These are phyloP conservation scores for Temnothorax unifasciatus DNA, from an alignment of 2,888 invertebrate species.

Conservation along the genomic window DNA sequence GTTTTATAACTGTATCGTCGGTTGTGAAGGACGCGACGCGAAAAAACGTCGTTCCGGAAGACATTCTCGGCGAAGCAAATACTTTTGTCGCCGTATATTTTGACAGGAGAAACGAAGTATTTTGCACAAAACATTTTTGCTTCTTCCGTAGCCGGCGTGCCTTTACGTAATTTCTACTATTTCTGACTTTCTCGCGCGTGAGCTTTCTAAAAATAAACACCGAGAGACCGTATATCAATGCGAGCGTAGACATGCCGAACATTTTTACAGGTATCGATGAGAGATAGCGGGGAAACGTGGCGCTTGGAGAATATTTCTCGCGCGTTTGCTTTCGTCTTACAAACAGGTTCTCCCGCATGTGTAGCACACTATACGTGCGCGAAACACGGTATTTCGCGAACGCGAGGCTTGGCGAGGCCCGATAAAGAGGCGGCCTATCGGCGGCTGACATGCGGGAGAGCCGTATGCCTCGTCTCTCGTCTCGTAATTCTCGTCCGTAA, in stretches of 20 bases:
- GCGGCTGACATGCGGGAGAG: conserved; percentile 40
- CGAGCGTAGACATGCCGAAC: not conserved
- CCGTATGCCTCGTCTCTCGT: conserved; percentile 58
- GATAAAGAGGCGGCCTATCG: conserved; percentile 54
- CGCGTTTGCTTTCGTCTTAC: conserved; percentile 23
- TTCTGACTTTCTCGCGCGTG: not conserved
- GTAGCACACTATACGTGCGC: not conserved
- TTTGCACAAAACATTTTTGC: not conserved
- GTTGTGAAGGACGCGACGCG: not conserved
- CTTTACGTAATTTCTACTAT: conserved; percentile 18
- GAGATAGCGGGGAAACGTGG: conserved; percentile 4
- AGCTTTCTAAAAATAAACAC: conserved; percentile 23
- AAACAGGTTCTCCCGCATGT: conserved; percentile 22
- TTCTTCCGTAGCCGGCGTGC: not conserved
- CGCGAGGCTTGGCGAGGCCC: not conserved
- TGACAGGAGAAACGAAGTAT: not conserved
- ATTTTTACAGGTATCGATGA: conserved; percentile 30
- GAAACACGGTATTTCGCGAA: conserved; percentile 35
- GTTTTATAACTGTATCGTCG: conserved; percentile 26
- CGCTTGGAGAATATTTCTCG: conserved; percentile 13
- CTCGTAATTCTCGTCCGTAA: conserved; percentile 64
- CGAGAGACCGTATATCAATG: not conserved
- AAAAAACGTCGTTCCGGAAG: not conserved
- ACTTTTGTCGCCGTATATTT: not conserved
- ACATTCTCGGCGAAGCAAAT: conserved; percentile 9